Conservation (phyloP, 2,888 invertebrate species). For the Lomographa bimaculata region DNA sequence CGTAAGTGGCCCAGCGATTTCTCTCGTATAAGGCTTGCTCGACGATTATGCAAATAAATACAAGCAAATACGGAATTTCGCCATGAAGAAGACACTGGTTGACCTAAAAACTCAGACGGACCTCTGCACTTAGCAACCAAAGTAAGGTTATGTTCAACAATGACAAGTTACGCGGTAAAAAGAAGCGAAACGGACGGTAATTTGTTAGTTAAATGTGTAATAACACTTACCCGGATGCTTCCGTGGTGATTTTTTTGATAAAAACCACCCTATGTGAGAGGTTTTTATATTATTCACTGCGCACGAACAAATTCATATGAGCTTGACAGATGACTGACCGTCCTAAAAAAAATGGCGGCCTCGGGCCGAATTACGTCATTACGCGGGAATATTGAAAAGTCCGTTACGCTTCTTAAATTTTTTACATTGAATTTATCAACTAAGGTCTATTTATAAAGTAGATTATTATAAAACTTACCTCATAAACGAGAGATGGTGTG, state of each 20-base stretch:
- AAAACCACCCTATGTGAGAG: slow-evolving; percentile 58
- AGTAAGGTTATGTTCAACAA: slow-evolving; percentile 48
- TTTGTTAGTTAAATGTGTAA: slow-evolving; percentile 31
- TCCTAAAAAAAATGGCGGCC: slow-evolving; percentile 65
- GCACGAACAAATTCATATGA: slow-evolving; percentile 54
- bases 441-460: not conserved
- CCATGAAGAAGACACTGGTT: slow-evolving; percentile 65
- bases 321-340: slow-evolving; percentile 73
- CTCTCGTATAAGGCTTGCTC: slow-evolving; percentile 21
- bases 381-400: slow-evolving; percentile 71
- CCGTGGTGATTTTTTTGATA: slow-evolving; percentile 62
- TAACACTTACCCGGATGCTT: slow-evolving; percentile 78
- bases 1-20: slow-evolving; percentile 27
- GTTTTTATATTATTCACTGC: slow-evolving; percentile 60
- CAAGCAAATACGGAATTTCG: slow-evolving; percentile 50
- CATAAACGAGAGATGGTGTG: slow-evolving; percentile 58
- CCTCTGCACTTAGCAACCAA: slow-evolving; percentile 36
- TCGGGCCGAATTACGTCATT: slow-evolving; percentile 67
- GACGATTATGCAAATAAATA: slow-evolving; percentile 52
- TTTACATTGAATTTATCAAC: slow-evolving; percentile 17
- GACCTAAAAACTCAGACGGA: slow-evolving; percentile 63
- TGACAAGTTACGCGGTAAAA: slow-evolving; percentile 36
- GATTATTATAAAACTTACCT: slow-evolving; percentile 54
- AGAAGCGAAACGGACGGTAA: slow-evolving; percentile 32
- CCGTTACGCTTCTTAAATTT: slow-evolving; percentile 49